A percentile compares a stretch with the other conserved stretches of the same genome.
These are phyloP conservation scores for Isaurus tuberculatus DNA, from an alignment of 92 coral and sea anemone species.

Conservation along the genomic window DNA sequence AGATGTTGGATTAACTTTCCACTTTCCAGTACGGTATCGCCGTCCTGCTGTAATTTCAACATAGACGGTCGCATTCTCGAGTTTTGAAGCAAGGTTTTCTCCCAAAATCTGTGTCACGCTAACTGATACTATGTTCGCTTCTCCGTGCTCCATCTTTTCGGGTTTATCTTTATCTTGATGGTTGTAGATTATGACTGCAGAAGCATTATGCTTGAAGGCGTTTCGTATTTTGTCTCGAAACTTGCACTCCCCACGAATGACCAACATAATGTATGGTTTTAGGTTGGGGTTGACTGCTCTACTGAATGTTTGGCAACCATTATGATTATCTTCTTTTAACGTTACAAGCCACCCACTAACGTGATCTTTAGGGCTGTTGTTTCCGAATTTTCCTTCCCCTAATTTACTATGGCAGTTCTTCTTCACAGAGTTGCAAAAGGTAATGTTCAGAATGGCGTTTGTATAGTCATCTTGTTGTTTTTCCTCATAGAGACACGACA, in stretches of 20 bases:
- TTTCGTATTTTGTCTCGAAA: slow-evolving; percentile 82
- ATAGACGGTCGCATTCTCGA: slow-evolving; percentile 70
- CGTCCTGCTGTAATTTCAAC: slow-evolving; percentile 69
- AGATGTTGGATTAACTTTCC: slow-evolving; percentile 93
- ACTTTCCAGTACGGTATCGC: slow-evolving; percentile 25
- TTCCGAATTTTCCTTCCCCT: slow-evolving; percentile 73
- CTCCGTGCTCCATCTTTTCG: slow-evolving; percentile 65
- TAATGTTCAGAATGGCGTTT: slow-evolving; percentile 76
- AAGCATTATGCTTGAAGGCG: slow-evolving; percentile 89
- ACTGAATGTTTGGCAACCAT: slow-evolving; percentile 82
- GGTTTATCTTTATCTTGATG: slow-evolving; percentile 12
- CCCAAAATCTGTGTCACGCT: slow-evolving; percentile 77
- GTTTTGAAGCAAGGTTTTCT: slow-evolving; percentile 61
- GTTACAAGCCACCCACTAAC: slow-evolving; percentile 82
- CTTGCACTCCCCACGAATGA: slow-evolving; percentile 80
- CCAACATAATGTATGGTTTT: slow-evolving; percentile 88
- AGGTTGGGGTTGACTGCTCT: slow-evolving; percentile 52
- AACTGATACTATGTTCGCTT: slow-evolving; percentile 70
- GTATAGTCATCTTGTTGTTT: slow-evolving; percentile 61
- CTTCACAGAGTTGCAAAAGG: slow-evolving; percentile 61
- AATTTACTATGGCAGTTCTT: slow-evolving; percentile 56
- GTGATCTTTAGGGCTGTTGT: slow-evolving; percentile 64
- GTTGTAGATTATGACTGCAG: slow-evolving; percentile 86
- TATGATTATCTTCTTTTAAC: slow-evolving; percentile 53
- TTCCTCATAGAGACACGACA: slow-evolving; percentile 79